Conservation (phyloP, 2,888 invertebrate genomes). For the Spodoptera picta region DNA sequence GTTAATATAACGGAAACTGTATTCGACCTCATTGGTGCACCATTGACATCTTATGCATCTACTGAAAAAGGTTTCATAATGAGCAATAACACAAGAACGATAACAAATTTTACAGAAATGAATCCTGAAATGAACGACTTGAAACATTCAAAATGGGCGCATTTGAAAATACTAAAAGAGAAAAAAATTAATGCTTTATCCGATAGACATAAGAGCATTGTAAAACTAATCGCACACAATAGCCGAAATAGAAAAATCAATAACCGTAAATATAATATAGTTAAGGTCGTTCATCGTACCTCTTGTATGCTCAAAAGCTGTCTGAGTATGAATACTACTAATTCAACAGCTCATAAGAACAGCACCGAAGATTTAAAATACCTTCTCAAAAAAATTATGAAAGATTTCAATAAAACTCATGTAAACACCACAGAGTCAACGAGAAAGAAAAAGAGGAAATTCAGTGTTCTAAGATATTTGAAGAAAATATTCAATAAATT, state of each 20-base stretch:
- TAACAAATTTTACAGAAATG: conserved; percentile 4
- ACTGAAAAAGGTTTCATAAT: conserved; percentile 16
- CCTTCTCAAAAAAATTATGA: conserved; percentile 49
- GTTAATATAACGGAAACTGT: conserved; percentile 37
- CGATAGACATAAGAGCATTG: conserved; percentile 18
- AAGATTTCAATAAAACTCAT: conserved; percentile 45
- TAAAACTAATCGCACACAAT: conserved; percentile 20
- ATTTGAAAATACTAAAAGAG: conserved; percentile 46
- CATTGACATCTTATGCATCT: background rate
- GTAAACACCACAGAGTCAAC: conserved; percentile 22
- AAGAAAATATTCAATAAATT: conserved; percentile 71
- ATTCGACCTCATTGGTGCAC: conserved; percentile 19
- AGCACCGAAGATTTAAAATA: conserved; percentile 47
- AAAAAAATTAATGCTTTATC: conserved; percentile 9
- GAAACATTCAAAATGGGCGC: conserved; percentile 55
- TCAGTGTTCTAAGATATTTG: conserved; percentile 66
- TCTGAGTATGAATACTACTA: conserved; percentile 12
- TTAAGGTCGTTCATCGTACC: conserved; percentile 48
- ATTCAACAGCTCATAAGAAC: conserved; percentile 1
- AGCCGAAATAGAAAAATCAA: conserved; percentile 36
- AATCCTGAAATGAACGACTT: conserved; percentile 43
- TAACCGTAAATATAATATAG: conserved; percentile 53
- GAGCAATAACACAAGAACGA: conserved; percentile 3
- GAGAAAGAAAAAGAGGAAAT: conserved; percentile 44
- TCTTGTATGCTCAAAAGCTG: conserved; percentile 36